Evolutionary conservation across 2,888 invertebrate genomes (phyloP).

Genomic region (Tetragonula carbonaria): DNA sequence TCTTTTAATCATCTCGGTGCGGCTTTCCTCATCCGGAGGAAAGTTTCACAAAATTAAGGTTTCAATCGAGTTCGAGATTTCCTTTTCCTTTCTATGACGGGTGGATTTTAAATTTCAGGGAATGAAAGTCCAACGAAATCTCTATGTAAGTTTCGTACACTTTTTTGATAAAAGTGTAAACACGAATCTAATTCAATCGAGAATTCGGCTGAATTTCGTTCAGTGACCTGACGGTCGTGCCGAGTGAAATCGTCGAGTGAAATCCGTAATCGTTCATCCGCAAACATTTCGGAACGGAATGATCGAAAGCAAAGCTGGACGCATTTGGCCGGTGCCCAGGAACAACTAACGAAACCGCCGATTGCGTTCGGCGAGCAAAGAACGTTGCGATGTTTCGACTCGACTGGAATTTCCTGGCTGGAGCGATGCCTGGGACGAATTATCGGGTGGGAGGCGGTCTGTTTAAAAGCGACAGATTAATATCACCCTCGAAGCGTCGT

Average conservation of each 20-base stretch:
- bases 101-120: too few relatives aligned
- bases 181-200: too few relatives aligned
- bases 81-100: too few relatives aligned
- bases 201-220: too few relatives aligned
- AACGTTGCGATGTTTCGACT: not conserved
- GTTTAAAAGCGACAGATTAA: slow-evolving; percentile 75
- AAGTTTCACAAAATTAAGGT: too few relatives aligned
- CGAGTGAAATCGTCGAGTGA: not conserved
- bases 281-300: slow-evolving; percentile 10
- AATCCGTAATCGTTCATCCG: not conserved
- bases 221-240: not conserved
- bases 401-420: slow-evolving; percentile 45
- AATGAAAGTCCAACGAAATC: too few relatives aligned
- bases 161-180: too few relatives aligned
- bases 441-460: slow-evolving; percentile 38
- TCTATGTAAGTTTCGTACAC: too few relatives aligned
- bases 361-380: slow-evolving; percentile 27
- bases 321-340: slow-evolving; percentile 46
- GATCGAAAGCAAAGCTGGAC: slow-evolving; percentile 32
- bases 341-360: slow-evolving; percentile 31
- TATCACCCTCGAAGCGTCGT: slow-evolving; percentile 71
- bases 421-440: slow-evolving; percentile 54
- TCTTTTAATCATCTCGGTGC: too few relatives aligned
- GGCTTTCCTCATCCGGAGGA: too few relatives aligned
- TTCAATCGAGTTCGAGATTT: too few relatives aligned